These are phyloP conservation scores for Polydrusus tereticollis DNA, from an alignment of 2,888 invertebrate species.

Conservation along the genomic window DNA sequence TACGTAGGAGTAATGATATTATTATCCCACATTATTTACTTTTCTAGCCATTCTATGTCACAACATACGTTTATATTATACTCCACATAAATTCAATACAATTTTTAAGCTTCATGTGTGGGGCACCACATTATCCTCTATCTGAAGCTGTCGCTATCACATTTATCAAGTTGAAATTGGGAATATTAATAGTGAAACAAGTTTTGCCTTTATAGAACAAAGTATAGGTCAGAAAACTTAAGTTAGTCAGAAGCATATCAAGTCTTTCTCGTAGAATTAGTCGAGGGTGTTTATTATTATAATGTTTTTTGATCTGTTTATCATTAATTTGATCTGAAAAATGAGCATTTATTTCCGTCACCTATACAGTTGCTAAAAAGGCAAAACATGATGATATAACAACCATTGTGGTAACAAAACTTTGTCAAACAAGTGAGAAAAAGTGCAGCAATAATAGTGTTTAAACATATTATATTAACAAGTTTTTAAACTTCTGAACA, in stretches of 20 bases:
- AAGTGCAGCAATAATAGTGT: slow-evolving; percentile 4
- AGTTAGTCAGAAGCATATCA: too few relatives aligned
- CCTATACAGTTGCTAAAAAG: background rate
- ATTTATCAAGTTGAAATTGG: slow-evolving; percentile 26
- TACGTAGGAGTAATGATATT: background rate
- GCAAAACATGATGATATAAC: background rate
- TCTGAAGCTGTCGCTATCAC: slow-evolving; percentile 23
- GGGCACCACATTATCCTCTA: slow-evolving; percentile 24
- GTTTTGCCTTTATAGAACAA: slow-evolving; percentile 1
- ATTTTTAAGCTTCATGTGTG: slow-evolving; percentile 15
- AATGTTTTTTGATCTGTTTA: too few relatives aligned
- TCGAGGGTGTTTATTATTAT: too few relatives aligned
- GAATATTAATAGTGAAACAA: background rate
- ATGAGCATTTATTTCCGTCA: too few relatives aligned
- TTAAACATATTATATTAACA: slow-evolving; percentile 15
- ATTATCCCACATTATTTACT: background rate
- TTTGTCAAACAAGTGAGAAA: slow-evolving; percentile 2
- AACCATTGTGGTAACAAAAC: background rate
- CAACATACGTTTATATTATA: background rate
- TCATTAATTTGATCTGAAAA: background rate
- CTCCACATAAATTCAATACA: background rate
- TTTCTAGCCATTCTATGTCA: background rate
- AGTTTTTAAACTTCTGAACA: slow-evolving; percentile 4
- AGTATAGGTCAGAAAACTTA: too few relatives aligned
- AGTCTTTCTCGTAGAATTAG: too few relatives aligned